Conservation (phyloP, 1,140 invertebrate species). For the Papilio dardanus region DNA sequence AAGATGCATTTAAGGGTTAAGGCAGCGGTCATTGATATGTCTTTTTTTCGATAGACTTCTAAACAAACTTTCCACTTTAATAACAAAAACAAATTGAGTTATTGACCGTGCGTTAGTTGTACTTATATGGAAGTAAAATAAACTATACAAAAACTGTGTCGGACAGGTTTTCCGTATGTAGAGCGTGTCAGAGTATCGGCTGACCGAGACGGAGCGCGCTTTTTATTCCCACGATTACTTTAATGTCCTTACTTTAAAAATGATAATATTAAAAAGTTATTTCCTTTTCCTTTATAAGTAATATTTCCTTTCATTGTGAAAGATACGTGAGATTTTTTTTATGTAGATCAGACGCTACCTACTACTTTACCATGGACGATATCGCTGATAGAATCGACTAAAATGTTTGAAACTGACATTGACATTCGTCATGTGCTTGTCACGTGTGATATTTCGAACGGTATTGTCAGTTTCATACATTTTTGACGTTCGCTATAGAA, state of each 20-base stretch:
- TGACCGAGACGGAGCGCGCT: conserved; percentile 28
- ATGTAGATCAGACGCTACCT: background rate
- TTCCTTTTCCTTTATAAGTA: conserved; percentile 2
- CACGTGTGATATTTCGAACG: too few species aligned
- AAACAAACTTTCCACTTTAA: background rate
- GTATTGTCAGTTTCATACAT: too few species aligned
- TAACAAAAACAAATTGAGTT: background rate
- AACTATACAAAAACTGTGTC: conserved; percentile 3
- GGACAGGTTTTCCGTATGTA: conserved; percentile 29
- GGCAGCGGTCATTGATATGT: too few species aligned
- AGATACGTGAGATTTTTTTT: background rate
- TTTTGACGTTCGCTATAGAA: too few species aligned
- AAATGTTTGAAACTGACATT: too few species aligned
- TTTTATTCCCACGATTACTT: conserved; percentile 31
- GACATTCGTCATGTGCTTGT: too few species aligned
- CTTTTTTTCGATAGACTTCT: too few species aligned
- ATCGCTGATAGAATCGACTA: too few species aligned
- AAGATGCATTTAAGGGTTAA: too few species aligned
- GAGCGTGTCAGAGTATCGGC: conserved; percentile 36
- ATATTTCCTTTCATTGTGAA: background rate
- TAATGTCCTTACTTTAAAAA: background rate
- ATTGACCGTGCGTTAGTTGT: background rate
- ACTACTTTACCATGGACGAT: too few species aligned
- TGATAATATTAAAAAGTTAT: background rate
- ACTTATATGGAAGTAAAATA: conserved; percentile 24